These are phyloP conservation scores for Sebastes hopkinsi DNA, from an alignment of 2,797 vertebrate species.

Conservation along the genomic window DNA sequence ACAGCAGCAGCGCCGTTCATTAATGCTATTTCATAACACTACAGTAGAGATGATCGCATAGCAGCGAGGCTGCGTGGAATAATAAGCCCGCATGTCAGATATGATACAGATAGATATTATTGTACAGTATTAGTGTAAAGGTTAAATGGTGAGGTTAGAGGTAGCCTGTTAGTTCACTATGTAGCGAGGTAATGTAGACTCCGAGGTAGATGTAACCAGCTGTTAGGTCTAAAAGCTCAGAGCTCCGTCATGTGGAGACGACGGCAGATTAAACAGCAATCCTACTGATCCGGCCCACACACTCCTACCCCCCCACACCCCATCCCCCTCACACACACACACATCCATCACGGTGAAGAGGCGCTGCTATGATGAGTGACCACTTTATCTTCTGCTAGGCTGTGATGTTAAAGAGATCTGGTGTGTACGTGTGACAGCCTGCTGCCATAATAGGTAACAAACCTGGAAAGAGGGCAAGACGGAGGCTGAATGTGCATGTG, in stretches of 20 bases:
- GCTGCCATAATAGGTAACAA: conserved; percentile 53
- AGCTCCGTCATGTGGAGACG: conserved; percentile 53
- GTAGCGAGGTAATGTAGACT: conserved; percentile 6
- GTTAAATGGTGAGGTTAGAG: conserved; percentile 3
- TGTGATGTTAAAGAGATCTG: conserved; percentile 41
- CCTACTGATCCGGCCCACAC: conserved; percentile 70
- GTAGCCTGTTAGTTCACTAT: conserved; percentile 4
- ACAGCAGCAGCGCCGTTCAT: conserved; percentile 25
- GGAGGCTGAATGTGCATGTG: not conserved
- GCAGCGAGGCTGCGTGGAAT: not conserved
- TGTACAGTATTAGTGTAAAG: not conserved
- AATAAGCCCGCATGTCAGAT: not conserved
- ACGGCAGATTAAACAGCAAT: conserved; percentile 77
- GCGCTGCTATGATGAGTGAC: conserved; percentile 33
- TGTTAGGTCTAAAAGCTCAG: conserved; percentile 64
- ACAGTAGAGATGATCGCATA: conserved; percentile 25
- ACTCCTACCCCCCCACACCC: conserved; percentile 2
- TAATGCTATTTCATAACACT: conserved; percentile 46
- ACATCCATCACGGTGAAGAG: conserved; percentile 36
- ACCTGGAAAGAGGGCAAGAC: conserved; percentile 21
- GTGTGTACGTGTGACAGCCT: conserved; percentile 21
- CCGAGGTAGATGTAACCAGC: conserved; percentile 52
- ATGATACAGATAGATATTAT: not conserved
- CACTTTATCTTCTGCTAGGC: conserved; percentile 42
- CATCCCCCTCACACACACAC: conserved; percentile 14